Base-by-base conservation (phyloP, 2,797 vertebrate genomes). In the Sebastes cheni region DNA sequence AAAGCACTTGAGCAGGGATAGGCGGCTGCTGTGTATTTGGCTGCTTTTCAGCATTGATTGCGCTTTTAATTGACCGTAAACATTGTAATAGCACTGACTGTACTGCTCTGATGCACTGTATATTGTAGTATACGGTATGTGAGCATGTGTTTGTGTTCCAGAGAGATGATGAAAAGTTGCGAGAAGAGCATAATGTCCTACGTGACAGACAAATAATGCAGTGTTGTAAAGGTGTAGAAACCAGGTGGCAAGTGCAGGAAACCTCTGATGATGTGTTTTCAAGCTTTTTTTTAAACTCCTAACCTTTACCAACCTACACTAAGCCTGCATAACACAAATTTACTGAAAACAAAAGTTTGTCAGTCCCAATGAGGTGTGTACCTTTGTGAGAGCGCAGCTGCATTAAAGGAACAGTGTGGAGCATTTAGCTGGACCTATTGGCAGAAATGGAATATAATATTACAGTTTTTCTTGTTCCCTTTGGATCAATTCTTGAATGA, bases 61-160 rank as follows among this genome's bases (percentile, higher is more conserved):
- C 13, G 20, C 42, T 61, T 87, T 74, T 64, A 79, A 81, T 83
- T 84, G 76, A 74, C 27, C 71, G 72, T 67, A 74, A 87, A 46
- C 42, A 46, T 46, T 18, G 14, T 46, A 46, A 46, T 46, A 46
- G 14, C 16, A 46, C 42, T 46, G 16, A 18, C 42, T 46, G 42
- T 18, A 46, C 34, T 32, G 18, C 22, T 20, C n/a, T 69, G 64
- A 71, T 54, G 65, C 18, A 22, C 18, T 25, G 6, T 22, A 30
- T 46, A 72, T 55, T 65, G 12, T 27, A 25, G 46, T 71, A 16
- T 67, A 60, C 18, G 72, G 2, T 14, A 1, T 60, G 36, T 58
- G 36, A 39, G 30, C 13, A 9, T 67, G 50, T 46, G 39, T 42
- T 42, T 42, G 2, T 42, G 14, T 42, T 42, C 39, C 14, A 16